These are phyloP conservation scores for Dryobotodes eremita DNA, from an alignment of 2,888 invertebrate species.

Conservation along the genomic window DNA sequence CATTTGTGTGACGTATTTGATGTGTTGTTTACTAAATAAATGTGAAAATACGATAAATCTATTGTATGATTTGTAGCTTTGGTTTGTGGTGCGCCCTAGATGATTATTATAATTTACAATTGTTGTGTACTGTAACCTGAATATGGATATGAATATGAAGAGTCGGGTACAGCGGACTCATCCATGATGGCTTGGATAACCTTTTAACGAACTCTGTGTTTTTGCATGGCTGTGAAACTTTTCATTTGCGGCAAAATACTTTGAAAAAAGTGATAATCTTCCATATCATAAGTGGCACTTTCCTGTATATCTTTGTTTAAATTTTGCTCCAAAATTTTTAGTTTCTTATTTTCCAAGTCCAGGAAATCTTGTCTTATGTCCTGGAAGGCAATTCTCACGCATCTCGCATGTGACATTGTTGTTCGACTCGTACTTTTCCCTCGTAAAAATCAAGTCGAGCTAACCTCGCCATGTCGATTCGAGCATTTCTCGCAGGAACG, in stretches of 20 bases:
- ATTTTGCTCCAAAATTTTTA: constrained; percentile 12
- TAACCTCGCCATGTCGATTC: too few relatives aligned
- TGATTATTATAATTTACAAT: constrained; percentile 12
- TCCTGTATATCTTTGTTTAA: constrained; percentile 9
- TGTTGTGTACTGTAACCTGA: constrained; percentile 12
- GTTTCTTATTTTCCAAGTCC: constrained; percentile 13
- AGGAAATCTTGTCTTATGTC: constrained; percentile 13
- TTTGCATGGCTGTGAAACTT: constrained; percentile 5
- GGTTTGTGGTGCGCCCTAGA: constrained; percentile 10
- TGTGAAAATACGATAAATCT: constrained; percentile 8
- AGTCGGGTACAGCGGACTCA: constrained; percentile 9
- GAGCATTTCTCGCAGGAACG: too few relatives aligned
- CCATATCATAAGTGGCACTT: constrained; percentile 13
- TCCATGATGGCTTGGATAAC: constrained; percentile 12
- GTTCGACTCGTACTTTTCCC: too few relatives aligned
- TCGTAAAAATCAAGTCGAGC: too few relatives aligned
- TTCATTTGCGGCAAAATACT: constrained; percentile 9
- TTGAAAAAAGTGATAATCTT: constrained; percentile 7
- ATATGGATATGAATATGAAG: constrained; percentile 8
- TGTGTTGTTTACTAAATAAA: constrained; percentile 11
- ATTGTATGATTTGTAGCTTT: constrained; percentile 10
- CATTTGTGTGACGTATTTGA: constrained; percentile 15
- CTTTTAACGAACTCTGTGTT: constrained; percentile 6
- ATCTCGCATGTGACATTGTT: too few relatives aligned
- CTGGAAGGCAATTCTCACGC: too few relatives aligned